Percentiles rank a stretch among this genome's conserved stretches.
These are phyloP conservation scores for Natrix natrix DNA, from an alignment of 2,797 vertebrate species.

Conservation along the genomic window DNA sequence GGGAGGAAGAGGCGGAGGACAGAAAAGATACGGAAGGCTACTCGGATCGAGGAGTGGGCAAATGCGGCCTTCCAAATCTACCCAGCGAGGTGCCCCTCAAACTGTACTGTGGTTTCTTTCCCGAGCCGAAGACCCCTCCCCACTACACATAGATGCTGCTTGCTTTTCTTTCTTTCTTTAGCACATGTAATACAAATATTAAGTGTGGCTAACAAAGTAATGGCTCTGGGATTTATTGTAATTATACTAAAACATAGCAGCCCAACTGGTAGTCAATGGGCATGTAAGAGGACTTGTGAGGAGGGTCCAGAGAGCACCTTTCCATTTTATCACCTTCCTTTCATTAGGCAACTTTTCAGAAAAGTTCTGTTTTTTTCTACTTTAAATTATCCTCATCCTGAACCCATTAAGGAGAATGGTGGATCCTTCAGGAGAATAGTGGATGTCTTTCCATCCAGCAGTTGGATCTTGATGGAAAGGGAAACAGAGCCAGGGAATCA, in stretches of 20 bases:
- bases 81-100: neutral
- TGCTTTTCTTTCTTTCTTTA: neutral
- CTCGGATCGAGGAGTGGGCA: conserved; percentile 13
- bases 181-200: neutral
- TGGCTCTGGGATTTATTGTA: neutral
- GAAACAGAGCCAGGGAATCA: neutral
- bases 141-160: neutral
- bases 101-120: neutral
- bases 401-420: neutral
- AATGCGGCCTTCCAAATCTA: neutral
- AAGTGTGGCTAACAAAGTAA: neutral
- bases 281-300: neutral
- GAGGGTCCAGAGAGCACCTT: neutral
- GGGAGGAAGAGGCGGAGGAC: neutral
- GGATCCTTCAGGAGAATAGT: neutral
- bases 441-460: neutral
- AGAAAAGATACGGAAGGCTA: neutral
- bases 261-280: neutral
- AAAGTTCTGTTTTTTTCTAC: neutral
- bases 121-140: neutral
- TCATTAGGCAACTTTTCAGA: neutral
- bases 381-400: neutral
- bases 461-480: neutral
- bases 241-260: neutral
- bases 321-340: neutral